These are phyloP conservation scores for Zygothrica quintamaculata DNA, from an alignment of 2,888 invertebrate genomes.

Conservation along the genomic window DNA sequence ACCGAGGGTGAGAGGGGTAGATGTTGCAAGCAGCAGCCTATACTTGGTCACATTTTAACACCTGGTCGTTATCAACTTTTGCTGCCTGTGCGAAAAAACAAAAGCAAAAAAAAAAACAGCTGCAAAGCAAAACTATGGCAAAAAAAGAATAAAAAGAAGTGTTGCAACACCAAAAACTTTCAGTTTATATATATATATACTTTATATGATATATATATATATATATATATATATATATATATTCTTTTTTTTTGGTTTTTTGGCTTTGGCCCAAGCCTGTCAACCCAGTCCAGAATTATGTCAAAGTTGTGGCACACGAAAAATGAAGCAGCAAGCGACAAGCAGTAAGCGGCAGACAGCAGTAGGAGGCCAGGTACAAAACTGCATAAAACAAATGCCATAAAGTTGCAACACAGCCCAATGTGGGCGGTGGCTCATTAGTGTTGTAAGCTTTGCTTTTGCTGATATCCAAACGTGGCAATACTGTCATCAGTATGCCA, in stretches of 20 bases:
- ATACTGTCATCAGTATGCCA: conserved; percentile 57
- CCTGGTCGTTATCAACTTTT: conserved; percentile 80
- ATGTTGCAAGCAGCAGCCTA: conserved; percentile 46
- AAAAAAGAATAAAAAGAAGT: conserved; percentile 45
- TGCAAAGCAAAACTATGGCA: conserved; percentile 34
- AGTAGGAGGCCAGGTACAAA: conserved; percentile 48
- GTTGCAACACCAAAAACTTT: conserved; percentile 67
- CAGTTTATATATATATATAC: conserved; percentile 41
- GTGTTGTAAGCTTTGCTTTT: conserved; percentile 61
- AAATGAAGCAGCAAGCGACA: no score
- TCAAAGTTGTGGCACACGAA: conserved; percentile 72
- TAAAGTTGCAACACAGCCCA: conserved; percentile 53
- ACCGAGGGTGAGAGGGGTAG: conserved; percentile 15
- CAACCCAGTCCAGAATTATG: conserved; percentile 71
- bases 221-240: no score
- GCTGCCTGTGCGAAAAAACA: conserved; percentile 56
- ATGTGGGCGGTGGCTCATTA: conserved; percentile 58
- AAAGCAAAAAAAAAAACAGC: conserved; percentile 30
- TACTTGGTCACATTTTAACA: conserved; percentile 79
- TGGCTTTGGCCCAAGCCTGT: conserved; percentile 55
- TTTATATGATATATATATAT: no score
- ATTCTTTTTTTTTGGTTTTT: conserved; percentile 29
- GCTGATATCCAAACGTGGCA: conserved; percentile 27
- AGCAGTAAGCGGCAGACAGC: conserved; percentile 22
- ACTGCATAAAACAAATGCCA: conserved; percentile 70